phyloP scores from a whole-genome alignment of 2,888 invertebrate genomes.

The Acleris literana region DNA sequence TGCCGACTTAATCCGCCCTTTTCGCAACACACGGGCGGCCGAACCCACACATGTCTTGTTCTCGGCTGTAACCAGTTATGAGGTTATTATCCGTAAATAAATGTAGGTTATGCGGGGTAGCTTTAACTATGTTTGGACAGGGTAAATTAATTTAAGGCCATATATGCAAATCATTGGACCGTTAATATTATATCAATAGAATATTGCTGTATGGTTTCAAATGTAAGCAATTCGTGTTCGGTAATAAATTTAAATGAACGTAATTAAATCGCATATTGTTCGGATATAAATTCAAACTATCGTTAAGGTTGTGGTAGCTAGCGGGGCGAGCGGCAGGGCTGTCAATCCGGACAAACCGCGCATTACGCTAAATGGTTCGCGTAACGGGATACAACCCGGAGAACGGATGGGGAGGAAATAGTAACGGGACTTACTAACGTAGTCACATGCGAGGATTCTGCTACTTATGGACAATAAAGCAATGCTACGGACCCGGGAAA shows the following conservation, averaged over 20 bases:
- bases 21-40: conserved; percentile 55
- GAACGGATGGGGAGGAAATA: conserved; percentile 68
- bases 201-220: conserved; percentile 12
- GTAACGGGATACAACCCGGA: conserved; percentile 63
- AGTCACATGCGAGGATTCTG: conserved; percentile 54
- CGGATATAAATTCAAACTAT: conserved; percentile 62
- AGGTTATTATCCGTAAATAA: conserved; percentile 77
- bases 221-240: conserved; percentile 25
- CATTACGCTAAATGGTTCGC: conserved; percentile 81
- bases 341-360: conserved; percentile 80
- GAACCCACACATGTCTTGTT: conserved; percentile 73
- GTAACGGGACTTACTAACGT: conserved; percentile 60
- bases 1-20: conserved; percentile 76
- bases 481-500: conserved; percentile 68
- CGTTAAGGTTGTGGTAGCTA: conserved; percentile 59
- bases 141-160: conserved; percentile 66
- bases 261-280: conserved; percentile 64
- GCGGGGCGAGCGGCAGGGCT: conserved; percentile 49
- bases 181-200: conserved; percentile 14
- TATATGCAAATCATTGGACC: conserved; percentile 39
- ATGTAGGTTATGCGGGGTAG: conserved; percentile 70
- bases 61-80: conserved; percentile 64
- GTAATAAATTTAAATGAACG: conserved; percentile 39
- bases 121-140: conserved; percentile 60
- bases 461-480: conserved; percentile 79